Base-by-base conservation (phyloP, 2,797 vertebrate species). In the Streptopelia turtur region DNA sequence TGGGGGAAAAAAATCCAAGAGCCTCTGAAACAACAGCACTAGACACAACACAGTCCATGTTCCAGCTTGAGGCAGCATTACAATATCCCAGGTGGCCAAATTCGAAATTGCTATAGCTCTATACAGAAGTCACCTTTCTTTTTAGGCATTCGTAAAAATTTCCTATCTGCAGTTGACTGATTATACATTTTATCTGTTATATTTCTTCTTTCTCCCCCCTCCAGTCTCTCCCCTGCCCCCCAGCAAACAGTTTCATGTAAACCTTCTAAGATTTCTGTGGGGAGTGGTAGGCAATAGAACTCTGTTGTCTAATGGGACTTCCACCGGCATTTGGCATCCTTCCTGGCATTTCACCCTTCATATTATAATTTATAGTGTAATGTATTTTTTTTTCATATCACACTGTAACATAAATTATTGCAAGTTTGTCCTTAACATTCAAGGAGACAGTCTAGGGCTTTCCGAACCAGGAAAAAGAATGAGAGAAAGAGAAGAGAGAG, bases 361-460 rank as follows among this genome's bases (percentile, higher is more conserved):
- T 95, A 89, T 97, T 96, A 97, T 97, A 98, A 98, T 98, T 98
- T 97, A 98, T 97, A 97, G 97, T 79, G 93, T 96, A 97, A 98
- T 97, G 95, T 96, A 96, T 97, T 97, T 97, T 97, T 97, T 97
- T 95, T 96, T 97, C 96, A 96, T 97, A 96, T 96, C 94, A 96
- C 18, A 5, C 50, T 95, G 90, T 96, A 98, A 97, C 96, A 98
- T 98, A 98, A 98, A 98, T 98, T 97, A 98, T 97, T 97, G 95
- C 97, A 94, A 88, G 97, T 97, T 97, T 97, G 97, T 98, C 97
- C 97, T 97, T 97, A 33, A 93, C 87, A 95, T 79, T 98, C 97
- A 98, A 98, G 98, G 98, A 98, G 97, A 98, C 89, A 96, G 83
- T 95, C 90, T 95, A 97, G 89, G 70, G 87, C 45, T 97, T 93